Conservation (phyloP, 1,140 invertebrate genomes). For the Drosophila albomicans region DNA sequence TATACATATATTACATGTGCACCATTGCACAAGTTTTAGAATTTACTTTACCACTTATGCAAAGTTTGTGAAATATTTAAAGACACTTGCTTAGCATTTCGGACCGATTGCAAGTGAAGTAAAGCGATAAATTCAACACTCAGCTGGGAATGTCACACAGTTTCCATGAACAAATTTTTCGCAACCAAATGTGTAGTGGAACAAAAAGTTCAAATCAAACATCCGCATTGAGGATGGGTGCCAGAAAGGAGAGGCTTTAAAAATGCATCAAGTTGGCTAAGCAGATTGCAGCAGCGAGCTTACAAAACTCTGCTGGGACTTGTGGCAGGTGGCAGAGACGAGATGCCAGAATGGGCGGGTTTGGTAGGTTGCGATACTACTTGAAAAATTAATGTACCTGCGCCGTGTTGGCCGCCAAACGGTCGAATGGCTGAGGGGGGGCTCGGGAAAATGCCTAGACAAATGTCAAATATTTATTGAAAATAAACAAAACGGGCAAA, state of each 20-base stretch:
- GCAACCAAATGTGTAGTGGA: constrained; percentile 29
- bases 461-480: constrained; percentile 84
- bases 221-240: constrained; percentile 54
- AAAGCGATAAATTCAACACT: constrained; percentile 60
- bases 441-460: constrained; percentile 77
- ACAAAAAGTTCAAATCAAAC: constrained; percentile 63
- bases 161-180: constrained; percentile 40
- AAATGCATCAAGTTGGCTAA: constrained; percentile 39
- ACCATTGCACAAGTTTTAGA: neutral
- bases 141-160: constrained; percentile 48
- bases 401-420: constrained; percentile 69
- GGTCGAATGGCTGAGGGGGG: constrained; percentile 54
- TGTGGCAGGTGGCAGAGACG: constrained; percentile 56
- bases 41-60: constrained; percentile 15
- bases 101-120: constrained; percentile 15
- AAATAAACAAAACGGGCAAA: constrained; percentile 73
- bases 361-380: constrained; percentile 38
- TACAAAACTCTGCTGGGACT: constrained; percentile 44
- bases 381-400: constrained; percentile 82
- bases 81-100: constrained; percentile 27
- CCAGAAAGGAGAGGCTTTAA: constrained; percentile 3
- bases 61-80: constrained; percentile 32
- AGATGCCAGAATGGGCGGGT: neutral
- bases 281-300: constrained; percentile 22
- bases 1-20: neutral